Conservation (phyloP, 2,797 vertebrate genomes). For the Phoeniculus purpureus region DNA sequence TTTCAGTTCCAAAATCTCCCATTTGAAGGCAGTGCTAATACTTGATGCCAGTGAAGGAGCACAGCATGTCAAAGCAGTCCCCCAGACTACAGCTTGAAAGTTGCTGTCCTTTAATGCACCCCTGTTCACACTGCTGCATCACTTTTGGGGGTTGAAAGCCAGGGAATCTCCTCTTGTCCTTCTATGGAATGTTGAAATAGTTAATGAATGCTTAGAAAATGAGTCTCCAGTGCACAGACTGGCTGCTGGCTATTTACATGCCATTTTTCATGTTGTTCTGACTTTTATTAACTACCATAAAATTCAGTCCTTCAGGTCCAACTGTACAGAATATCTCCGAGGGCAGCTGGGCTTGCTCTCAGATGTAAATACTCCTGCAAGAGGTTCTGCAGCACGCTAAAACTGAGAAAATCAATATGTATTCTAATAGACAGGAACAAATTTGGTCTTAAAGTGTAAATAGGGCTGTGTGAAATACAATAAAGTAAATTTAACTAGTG, state of each 20-base stretch:
- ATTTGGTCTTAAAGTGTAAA: slow-evolving; percentile 46
- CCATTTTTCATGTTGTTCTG: neutral
- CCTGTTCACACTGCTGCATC: neutral
- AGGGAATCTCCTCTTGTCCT: neutral
- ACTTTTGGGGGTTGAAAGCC: neutral
- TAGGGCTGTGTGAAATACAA: slow-evolving; percentile 36
- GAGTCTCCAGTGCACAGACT: neutral
- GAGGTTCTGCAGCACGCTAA: neutral
- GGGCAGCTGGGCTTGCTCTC: neutral
- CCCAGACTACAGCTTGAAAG: neutral
- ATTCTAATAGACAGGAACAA: slow-evolving; percentile 45
- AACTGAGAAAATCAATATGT: slow-evolving; percentile 52
- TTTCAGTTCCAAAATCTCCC: neutral
- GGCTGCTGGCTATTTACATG: neutral
- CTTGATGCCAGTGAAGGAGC: slow-evolving; percentile 4
- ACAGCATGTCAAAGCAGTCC: neutral
- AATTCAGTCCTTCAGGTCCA: neutral
- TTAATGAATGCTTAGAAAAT: neutral
- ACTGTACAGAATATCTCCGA: neutral
- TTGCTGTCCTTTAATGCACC: neutral
- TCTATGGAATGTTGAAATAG: neutral
- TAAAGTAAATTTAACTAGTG: slow-evolving; percentile 53
- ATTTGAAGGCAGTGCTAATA: slow-evolving; percentile 16
- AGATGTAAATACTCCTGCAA: neutral
- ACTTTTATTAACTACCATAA: neutral